Conservation (phyloP, 2,113 vertebrate species). For the Neodon shergylaensis region DNA sequence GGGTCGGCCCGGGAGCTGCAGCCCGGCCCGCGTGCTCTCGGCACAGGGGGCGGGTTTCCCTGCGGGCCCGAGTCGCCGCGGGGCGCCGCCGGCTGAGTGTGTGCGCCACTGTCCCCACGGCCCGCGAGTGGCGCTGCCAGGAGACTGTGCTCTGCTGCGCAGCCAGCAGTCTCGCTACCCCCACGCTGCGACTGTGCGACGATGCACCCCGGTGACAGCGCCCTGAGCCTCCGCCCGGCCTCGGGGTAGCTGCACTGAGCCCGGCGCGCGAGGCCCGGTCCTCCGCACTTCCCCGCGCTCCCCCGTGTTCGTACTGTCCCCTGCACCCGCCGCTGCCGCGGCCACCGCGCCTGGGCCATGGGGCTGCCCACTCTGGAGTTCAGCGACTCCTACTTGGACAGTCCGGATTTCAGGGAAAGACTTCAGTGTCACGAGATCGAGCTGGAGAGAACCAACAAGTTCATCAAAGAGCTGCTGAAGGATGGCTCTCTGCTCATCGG, state of each 20-base stretch:
- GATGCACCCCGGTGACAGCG: conserved; percentile 80
- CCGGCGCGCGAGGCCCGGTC: not conserved
- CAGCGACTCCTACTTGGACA: conserved; percentile 97
- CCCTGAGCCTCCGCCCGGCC: conserved; percentile 25
- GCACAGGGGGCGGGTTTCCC: conserved; percentile 66
- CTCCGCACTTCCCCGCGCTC: not conserved
- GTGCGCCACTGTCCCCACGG: not conserved
- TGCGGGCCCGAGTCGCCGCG: conserved; percentile 46
- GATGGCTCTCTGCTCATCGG: conserved; percentile 96
- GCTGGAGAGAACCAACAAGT: conserved; percentile 97
- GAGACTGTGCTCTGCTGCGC: conserved; percentile 53
- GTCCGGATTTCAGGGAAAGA: conserved; percentile 97
- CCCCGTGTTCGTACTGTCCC: not conserved
- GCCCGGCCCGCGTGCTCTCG: conserved; percentile 39
- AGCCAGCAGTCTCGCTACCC: conserved; percentile 40
- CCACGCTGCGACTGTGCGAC: not conserved
- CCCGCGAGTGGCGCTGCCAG: conserved; percentile 67
- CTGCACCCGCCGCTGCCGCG: not conserved
- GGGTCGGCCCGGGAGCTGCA: not conserved
- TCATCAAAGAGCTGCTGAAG: conserved; percentile 98
- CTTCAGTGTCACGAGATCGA: conserved; percentile 98
- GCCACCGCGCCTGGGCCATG: conserved; percentile 84
- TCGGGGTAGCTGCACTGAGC: conserved; percentile 20
- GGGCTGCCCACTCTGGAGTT: conserved; percentile 98
- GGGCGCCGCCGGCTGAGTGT: not conserved